Percentiles rank a stretch among this genome's conserved stretches.
Evolutionary conservation across 1,140 invertebrate genomes (phyloP).

Genomic region (Capitella teleta): DNA sequence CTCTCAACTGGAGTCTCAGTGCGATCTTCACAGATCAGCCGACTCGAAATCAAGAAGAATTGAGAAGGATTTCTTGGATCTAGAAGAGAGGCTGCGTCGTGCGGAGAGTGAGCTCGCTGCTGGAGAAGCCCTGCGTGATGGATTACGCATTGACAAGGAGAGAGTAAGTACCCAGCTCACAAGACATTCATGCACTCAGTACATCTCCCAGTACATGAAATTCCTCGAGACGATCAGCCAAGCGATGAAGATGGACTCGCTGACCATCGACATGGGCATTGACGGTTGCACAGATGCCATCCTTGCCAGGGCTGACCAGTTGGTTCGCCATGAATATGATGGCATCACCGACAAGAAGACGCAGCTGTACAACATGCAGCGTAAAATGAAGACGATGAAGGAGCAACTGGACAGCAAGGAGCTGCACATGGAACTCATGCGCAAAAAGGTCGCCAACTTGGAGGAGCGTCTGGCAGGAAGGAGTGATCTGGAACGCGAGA

Average conservation of each 20-base stretch:
- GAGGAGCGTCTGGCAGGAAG: conserved; percentile 33
- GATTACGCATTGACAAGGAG: conserved; percentile 35
- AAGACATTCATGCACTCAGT: not conserved
- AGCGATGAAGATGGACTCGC: conserved; percentile 38
- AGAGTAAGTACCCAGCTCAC: conserved; percentile 30
- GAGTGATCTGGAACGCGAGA: conserved; percentile 26
- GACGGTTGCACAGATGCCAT: conserved; percentile 37
- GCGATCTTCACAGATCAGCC: conserved; percentile 23
- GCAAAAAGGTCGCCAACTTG: conserved; percentile 54
- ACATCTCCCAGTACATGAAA: conserved; percentile 24
- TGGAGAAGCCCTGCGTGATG: conserved; percentile 35
- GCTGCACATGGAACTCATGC: conserved; percentile 74
- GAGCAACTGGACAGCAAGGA: conserved; percentile 84
- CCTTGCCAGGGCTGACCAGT: conserved; percentile 33
- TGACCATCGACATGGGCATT: conserved; percentile 36
- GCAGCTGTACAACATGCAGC: conserved; percentile 39
- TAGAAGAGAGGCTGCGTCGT: conserved; percentile 24
- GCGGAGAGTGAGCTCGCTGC: conserved; percentile 35
- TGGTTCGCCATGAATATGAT: conserved; percentile 35
- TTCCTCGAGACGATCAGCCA: conserved; percentile 32
- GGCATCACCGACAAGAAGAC: conserved; percentile 32
- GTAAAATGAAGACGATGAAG: conserved; percentile 54
- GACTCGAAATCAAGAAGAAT: conserved; percentile 22
- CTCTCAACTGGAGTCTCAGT: conserved; percentile 33
- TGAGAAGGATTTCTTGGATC: conserved; percentile 25